Evolutionary conservation across 2,888 invertebrate species (phyloP), one percentile per base, ranked within the genome.

Genomic region (Anodontia alba): DNA sequence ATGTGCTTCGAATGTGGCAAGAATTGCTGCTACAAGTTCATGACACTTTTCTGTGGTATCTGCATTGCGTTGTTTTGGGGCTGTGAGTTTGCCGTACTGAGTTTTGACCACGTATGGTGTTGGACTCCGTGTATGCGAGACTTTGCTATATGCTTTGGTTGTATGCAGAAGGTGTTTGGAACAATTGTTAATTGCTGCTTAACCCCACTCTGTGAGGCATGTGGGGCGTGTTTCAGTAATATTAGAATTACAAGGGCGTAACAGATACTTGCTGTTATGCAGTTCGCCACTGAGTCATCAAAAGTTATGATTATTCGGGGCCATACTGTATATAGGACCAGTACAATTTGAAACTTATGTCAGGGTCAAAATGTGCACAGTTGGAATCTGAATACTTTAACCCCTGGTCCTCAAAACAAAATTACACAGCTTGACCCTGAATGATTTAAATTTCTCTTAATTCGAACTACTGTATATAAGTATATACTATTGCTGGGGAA

Each of bases 71-170:
- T 96, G 78, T 94, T 96, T 86, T 95, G 96, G 69, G 92, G 91
- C 15, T 91, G 90, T 69, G 86, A 87, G 81, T 92, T 91, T 80
- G 91, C 88, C 71, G 62, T 96, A 88, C 95, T 97, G 20, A 96
- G 97, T 2, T 92, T 91, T 83, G 70, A 83, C 49, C 96, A 97
- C 95, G 96, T 97, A 90, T 97, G 97, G 97, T 96, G 96, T 91
- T 95, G 96, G 29, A 96, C 96, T 0, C 97, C 97, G 0, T 96
- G 96, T 78, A 94, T 97, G 71, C 95, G 97, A 73, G 95, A 94
- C 83, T 95, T 96, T 94, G 96, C 96, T 94, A 96, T 97, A 90
- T 96, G 96, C 92, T 80, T 87, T 23, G 90, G 90, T 1, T 88
- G 88, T 54, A 70, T 78, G n/a, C 89, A 91, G 87, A 91, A 89